Conservation (phyloP, 2,113 vertebrate species). For the Brachypteracias leptosomus region DNA sequence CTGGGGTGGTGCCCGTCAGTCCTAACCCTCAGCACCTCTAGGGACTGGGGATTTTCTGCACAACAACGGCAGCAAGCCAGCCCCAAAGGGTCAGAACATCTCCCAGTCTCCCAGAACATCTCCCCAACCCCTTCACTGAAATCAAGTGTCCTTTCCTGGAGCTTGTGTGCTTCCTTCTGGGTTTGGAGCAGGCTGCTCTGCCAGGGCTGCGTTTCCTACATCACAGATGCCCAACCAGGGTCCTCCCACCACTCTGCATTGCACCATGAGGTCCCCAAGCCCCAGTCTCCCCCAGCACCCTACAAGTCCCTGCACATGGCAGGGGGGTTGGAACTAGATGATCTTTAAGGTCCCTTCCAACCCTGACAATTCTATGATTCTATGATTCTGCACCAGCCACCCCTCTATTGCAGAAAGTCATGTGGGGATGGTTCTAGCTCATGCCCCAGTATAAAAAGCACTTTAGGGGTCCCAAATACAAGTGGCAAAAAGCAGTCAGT, state of each 20-base stretch:
- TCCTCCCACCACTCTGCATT: background rate
- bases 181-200: background rate
- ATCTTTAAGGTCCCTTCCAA: too few species aligned
- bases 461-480: background rate
- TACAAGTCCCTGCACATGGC: too few species aligned
- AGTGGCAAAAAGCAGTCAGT: background rate
- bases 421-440: background rate
- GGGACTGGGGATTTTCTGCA: background rate
- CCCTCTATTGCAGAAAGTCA: background rate
- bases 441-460: background rate
- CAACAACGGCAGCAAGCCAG: background rate
- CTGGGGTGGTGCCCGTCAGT: rapidly evolving
- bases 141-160: background rate
- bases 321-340: too few species aligned
- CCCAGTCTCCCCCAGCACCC: background rate
- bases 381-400: background rate
- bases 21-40: background rate
- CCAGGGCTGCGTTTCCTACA: background rate
- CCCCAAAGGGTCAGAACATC: background rate
- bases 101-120: too few species aligned
- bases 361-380: too few species aligned
- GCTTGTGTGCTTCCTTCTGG: too few species aligned
- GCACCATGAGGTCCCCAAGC: background rate
- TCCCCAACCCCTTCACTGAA: background rate
- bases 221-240: rapidly evolving